Evolutionary conservation across 2,797 vertebrate species (phyloP).

Genomic region (Adelosebastes latens): DNA sequence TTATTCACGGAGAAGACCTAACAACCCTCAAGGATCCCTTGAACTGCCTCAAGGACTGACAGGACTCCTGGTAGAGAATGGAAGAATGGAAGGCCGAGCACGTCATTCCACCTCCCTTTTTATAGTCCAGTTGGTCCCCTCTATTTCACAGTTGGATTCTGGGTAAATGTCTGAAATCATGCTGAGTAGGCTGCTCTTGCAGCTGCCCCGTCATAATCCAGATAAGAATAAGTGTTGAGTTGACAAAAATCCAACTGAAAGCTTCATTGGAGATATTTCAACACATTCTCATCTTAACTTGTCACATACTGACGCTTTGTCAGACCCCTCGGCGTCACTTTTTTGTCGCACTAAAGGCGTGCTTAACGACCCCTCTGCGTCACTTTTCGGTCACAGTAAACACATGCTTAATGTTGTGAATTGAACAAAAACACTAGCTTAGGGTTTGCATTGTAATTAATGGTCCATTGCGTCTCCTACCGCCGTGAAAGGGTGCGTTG

Average conservation of each 20-base stretch:
- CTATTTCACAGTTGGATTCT: neutral
- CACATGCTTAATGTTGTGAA: neutral
- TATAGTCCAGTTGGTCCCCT: neutral
- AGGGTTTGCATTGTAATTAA: too few relatives aligned
- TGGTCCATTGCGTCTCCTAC: too few relatives aligned
- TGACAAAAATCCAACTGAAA: conserved; percentile 5
- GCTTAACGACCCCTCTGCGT: too few relatives aligned
- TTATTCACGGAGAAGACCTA: neutral
- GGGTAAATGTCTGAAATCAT: neutral
- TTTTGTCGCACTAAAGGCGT: neutral
- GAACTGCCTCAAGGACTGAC: conserved; percentile 2
- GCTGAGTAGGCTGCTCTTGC: neutral
- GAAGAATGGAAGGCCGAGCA: neutral
- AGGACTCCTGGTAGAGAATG: neutral
- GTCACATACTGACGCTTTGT: neutral
- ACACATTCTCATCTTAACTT: neutral
- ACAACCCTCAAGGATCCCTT: conserved; percentile 4
- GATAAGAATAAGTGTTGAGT: conserved; percentile 17
- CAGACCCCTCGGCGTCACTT: neutral
- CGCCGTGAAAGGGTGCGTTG: too few relatives aligned
- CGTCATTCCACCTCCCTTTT: neutral
- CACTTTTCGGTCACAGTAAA: too few relatives aligned
- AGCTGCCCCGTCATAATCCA: neutral
- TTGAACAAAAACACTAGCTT: neutral
- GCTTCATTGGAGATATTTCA: neutral